phyloP scores from a whole-genome alignment of 1,140 invertebrate genomes.

The Lysiphlebus fabarum region DNA sequence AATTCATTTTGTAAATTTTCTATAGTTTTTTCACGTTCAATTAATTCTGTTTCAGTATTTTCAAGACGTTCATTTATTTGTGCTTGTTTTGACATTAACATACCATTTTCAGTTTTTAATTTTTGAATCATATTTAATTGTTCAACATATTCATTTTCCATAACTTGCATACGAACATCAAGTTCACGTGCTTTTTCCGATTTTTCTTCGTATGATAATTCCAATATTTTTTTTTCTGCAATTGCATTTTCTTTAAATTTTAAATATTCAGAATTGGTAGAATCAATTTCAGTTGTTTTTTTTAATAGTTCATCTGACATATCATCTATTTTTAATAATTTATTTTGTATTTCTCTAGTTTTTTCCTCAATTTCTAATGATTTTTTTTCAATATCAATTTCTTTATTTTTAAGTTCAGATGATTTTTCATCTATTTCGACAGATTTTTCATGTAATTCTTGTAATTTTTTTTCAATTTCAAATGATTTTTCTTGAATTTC shows the following conservation, averaged over 20 bases:
- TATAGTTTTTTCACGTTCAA: conserved; percentile 37
- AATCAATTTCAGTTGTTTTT: conserved; percentile 45
- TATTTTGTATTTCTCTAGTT: background rate
- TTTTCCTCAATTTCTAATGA: conserved; percentile 2
- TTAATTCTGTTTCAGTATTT: conserved; percentile 45
- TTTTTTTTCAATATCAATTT: background rate
- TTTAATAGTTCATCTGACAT: conserved; percentile 21
- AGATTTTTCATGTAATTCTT: conserved; percentile 39
- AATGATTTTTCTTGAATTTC: background rate
- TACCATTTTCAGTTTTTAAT: conserved; percentile 42
- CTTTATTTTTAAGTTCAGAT: conserved; percentile 23
- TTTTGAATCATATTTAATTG: conserved; percentile 45
- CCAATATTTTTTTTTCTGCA: background rate
- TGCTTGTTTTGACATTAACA: conserved; percentile 42
- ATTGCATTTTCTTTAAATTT: conserved; percentile 31
- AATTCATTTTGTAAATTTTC: conserved; percentile 38
- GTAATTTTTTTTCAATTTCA: conserved; percentile 37
- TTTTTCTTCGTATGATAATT: conserved; percentile 31
- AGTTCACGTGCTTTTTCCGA: conserved; percentile 48
- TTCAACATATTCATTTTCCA: conserved; percentile 49
- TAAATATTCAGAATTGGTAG: conserved; percentile 42
- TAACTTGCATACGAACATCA: conserved; percentile 48
- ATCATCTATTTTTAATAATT: background rate
- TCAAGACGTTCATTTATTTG: conserved; percentile 48
- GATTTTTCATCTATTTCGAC: conserved; percentile 26